Percentiles rank a stretch among this genome's conserved stretches.
Evolutionary conservation across 2,888 invertebrate species (phyloP).

Genomic region (Ectobius pallidus): DNA sequence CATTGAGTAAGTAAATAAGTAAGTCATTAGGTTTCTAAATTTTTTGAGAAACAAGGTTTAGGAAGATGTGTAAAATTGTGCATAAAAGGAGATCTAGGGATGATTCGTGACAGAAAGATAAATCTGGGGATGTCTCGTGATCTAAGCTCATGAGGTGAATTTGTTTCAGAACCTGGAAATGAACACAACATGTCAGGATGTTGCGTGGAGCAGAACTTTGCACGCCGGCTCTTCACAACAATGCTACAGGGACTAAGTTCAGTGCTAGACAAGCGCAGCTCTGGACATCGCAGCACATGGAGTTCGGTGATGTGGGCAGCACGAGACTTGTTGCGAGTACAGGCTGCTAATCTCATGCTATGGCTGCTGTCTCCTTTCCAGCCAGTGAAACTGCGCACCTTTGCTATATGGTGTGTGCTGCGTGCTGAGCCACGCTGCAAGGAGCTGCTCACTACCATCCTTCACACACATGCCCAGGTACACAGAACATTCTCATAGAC

Average conservation of each 20-base stretch:
- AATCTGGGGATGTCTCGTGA: too few species aligned
- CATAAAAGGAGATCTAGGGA: too few species aligned
- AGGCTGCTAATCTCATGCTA: slow-evolving; percentile 56
- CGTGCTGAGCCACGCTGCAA: slow-evolving; percentile 56
- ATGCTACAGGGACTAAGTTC: slow-evolving; percentile 57
- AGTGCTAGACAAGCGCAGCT: slow-evolving; percentile 51
- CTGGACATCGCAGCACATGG: slow-evolving; percentile 40
- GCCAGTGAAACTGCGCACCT: slow-evolving; percentile 54
- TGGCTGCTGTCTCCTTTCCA: slow-evolving; percentile 59
- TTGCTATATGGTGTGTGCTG: slow-evolving; percentile 55
- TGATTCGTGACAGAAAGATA: too few species aligned
- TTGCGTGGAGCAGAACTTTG: slow-evolving; percentile 52
- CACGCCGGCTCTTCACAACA: slow-evolving; percentile 60
- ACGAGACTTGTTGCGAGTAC: slow-evolving; percentile 52
- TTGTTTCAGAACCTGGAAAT: not conserved
- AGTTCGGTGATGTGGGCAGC: slow-evolving; percentile 49
- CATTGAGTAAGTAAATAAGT: too few species aligned
- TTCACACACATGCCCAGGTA: slow-evolving; percentile 56
- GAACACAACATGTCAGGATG: not conserved
- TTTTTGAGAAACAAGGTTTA: too few species aligned
- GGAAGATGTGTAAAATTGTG: too few species aligned
- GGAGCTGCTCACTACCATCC: slow-evolving; percentile 54
- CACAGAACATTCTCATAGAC: too few species aligned
- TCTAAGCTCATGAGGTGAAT: too few species aligned
- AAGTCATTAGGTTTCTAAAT: too few species aligned